phyloP scores from a whole-genome alignment of 35 echinoderm and acorn worm species.

The Lytechinus pictus region DNA sequence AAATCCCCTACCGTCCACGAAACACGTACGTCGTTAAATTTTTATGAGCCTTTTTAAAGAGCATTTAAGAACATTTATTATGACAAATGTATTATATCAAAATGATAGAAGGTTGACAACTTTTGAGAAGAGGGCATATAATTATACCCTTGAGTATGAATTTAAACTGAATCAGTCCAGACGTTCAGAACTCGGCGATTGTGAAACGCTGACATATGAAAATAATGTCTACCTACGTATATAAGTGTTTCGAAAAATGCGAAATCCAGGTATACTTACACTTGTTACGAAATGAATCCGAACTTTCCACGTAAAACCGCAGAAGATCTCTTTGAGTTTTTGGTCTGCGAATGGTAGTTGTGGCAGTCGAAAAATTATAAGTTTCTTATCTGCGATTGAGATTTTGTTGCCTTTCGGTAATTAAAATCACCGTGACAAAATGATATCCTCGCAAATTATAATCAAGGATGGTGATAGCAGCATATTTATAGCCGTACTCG shows the following conservation, averaged over 20 bases:
- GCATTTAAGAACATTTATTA: neutral
- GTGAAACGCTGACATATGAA: neutral
- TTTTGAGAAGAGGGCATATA: neutral
- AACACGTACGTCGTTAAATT: neutral
- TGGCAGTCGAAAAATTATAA: neutral
- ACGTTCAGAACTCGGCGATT: neutral
- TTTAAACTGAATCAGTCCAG: neutral
- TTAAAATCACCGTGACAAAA: neutral
- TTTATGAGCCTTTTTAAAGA: neutral
- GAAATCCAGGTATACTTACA: neutral
- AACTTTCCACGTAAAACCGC: neutral
- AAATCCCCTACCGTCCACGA: neutral
- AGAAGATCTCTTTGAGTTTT: neutral
- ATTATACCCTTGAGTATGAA: neutral
- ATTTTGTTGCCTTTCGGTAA: neutral
- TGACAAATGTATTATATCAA: neutral
- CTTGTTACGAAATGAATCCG: neutral
- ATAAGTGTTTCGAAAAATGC: neutral
- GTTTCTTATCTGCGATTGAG: neutral
- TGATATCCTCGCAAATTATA: conserved; percentile 5
- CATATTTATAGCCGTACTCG: conserved; percentile 18
- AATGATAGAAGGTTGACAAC: neutral
- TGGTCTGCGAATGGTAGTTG: neutral
- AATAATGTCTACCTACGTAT: neutral
- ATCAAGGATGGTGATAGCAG: neutral